These are phyloP conservation scores for Carpatolechia fugitivella DNA, from an alignment of 2,888 invertebrate species.

Conservation along the genomic window DNA sequence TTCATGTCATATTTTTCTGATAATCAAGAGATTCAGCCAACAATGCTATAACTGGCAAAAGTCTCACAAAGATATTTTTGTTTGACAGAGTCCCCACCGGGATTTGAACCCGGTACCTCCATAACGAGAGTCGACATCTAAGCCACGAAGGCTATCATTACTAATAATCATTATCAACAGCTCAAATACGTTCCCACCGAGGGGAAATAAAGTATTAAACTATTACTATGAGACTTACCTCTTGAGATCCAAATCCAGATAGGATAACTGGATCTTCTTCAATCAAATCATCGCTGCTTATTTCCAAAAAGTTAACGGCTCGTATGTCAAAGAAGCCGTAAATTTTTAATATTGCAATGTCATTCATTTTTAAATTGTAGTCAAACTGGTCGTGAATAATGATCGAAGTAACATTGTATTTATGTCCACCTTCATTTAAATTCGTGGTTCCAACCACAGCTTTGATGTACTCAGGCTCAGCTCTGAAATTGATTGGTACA, in stretches of 20 bases:
- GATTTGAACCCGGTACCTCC: too few relatives aligned
- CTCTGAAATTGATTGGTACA: conserved; percentile 37
- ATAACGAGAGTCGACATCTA: too few relatives aligned
- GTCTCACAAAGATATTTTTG: too few relatives aligned
- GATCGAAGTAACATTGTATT: conserved; percentile 42
- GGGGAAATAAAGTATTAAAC: too few relatives aligned
- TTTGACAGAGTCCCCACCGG: too few relatives aligned
- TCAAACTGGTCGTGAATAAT: conserved; percentile 47
- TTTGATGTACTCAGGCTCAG: conserved; percentile 47
- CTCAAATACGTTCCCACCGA: too few relatives aligned
- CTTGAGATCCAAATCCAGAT: conserved; percentile 59
- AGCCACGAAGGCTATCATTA: too few relatives aligned
- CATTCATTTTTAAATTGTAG: conserved; percentile 41
- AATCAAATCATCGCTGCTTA: conserved; percentile 35
- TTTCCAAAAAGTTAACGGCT: conserved; percentile 36
- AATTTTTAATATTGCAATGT: conserved; percentile 58
- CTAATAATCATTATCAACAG: too few relatives aligned
- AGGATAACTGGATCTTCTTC: conserved; percentile 54
- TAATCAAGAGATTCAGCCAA: too few relatives aligned
- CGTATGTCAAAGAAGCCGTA: conserved; percentile 42
- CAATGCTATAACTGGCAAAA: too few relatives aligned
- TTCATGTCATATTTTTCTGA: too few relatives aligned
- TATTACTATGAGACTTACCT: conserved; percentile 34
- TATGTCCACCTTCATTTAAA: conserved; percentile 47
- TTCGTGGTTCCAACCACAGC: conserved; percentile 58